phyloP scores from a whole-genome alignment of 1,140 invertebrate species.

The Trichoplusia ni region DNA sequence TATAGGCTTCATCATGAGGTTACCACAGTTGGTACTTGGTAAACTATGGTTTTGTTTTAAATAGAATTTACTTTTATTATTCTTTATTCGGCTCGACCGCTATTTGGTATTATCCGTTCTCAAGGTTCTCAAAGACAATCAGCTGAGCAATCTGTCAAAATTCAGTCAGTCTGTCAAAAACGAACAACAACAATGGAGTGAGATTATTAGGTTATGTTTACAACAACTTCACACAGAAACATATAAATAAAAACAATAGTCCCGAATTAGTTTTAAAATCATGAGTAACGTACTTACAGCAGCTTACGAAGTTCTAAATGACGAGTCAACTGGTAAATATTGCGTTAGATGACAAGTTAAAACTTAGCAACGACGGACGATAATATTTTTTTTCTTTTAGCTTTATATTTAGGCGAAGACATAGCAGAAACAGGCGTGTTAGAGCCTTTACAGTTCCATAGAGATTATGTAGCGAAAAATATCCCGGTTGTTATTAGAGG shows the following conservation, averaged over 20 bases:
- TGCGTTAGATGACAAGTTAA: not conserved
- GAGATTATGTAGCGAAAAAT: conserved; percentile 87
- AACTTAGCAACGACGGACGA: not conserved
- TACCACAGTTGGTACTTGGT: no score
- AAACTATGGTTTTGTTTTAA: no score
- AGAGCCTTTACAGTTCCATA: conserved; percentile 82
- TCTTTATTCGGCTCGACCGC: no score
- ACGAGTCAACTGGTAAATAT: conserved; percentile 62
- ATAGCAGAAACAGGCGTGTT: conserved; percentile 53
- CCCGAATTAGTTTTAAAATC: not conserved
- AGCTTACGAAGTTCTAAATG: conserved; percentile 53
- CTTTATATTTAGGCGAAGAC: conserved; percentile 61
- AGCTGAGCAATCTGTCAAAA: not conserved
- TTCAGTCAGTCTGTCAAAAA: not conserved
- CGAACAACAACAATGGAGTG: not conserved
- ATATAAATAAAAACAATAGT: not conserved
- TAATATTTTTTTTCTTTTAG: conserved; percentile 52
- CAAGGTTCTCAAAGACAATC: no score
- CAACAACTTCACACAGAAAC: not conserved
- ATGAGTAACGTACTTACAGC: conserved; percentile 43
- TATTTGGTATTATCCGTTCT: no score
- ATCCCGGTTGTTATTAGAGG: conserved; percentile 85
- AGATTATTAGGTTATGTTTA: conserved; percentile 16
- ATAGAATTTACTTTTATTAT: no score
- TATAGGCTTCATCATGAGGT: no score